phyloP scores from a whole-genome alignment of 2,888 invertebrate species.

The Drosophila anceps region DNA sequence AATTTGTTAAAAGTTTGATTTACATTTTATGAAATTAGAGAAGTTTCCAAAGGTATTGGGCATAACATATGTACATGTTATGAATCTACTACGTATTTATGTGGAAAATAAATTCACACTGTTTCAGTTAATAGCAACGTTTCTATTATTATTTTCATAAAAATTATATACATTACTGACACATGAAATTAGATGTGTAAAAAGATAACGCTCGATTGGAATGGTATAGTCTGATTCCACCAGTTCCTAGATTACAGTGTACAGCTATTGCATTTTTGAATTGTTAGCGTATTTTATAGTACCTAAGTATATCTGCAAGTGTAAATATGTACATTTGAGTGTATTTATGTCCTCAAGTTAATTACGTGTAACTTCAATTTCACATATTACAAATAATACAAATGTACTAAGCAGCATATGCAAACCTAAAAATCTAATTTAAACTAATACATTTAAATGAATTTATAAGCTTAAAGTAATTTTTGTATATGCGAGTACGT shows the following conservation, averaged over 20 bases:
- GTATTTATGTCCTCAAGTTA: slow-evolving; percentile 49
- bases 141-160: slow-evolving; percentile 58
- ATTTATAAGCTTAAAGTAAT: slow-evolving; percentile 40
- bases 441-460: slow-evolving; percentile 53
- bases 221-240: slow-evolving; percentile 56
- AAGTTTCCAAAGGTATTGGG: neutral
- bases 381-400: slow-evolving; percentile 82
- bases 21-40: neutral
- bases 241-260: slow-evolving; percentile 50
- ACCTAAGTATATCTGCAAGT: slow-evolving; percentile 43
- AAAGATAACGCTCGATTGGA: slow-evolving; percentile 58
- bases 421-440: slow-evolving; percentile 56
- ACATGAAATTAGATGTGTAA: slow-evolving; percentile 47
- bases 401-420: slow-evolving; percentile 67
- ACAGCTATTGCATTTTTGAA: slow-evolving; percentile 44
- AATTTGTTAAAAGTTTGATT: neutral
- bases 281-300: slow-evolving; percentile 36
- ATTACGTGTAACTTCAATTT: slow-evolving; percentile 48
- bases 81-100: neutral
- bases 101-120: slow-evolving; percentile 22
- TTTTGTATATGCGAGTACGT: slow-evolving; percentile 33
- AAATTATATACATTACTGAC: slow-evolving; percentile 61
- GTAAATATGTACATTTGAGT: slow-evolving; percentile 60
- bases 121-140: slow-evolving; percentile 62
- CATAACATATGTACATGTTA: neutral